Percentiles rank a stretch among this genome's conserved stretches.
Conservation (phyloP, 2,888 invertebrate genomes). For the Apoderus coryli region DNA sequence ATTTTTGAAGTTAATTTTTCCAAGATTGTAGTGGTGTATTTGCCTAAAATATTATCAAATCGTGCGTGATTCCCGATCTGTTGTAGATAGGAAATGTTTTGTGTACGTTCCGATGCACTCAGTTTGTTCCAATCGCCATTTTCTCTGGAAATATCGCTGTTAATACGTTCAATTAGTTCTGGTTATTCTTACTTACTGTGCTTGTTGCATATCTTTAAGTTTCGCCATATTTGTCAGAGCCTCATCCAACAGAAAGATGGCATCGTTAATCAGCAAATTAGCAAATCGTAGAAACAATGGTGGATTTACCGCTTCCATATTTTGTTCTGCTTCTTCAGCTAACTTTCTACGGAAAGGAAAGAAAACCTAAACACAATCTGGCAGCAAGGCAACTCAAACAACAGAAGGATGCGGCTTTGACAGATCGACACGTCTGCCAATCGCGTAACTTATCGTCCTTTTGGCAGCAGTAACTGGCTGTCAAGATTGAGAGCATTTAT, state of each 20-base stretch:
- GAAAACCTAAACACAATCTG: no score
- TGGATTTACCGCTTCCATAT: constrained; percentile 81
- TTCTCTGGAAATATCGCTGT: constrained; percentile 35
- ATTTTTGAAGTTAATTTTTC: constrained; percentile 64
- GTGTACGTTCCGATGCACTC: constrained; percentile 54
- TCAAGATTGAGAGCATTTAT: no score
- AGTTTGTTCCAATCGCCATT: constrained; percentile 61
- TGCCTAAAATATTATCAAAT: constrained; percentile 85
- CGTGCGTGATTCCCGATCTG: constrained; percentile 73
- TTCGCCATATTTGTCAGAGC: constrained; percentile 81
- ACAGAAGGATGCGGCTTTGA: no score
- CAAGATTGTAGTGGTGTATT: constrained; percentile 74
- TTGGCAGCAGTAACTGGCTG: no score
- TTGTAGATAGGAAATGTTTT: constrained; percentile 55
- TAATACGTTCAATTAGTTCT: not conserved
- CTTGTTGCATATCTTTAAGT: constrained; percentile 65
- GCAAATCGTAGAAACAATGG: constrained; percentile 89
- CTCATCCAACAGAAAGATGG: constrained; percentile 88
- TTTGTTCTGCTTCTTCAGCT: constrained; percentile 65
- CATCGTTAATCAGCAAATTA: constrained; percentile 94
- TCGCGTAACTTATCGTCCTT: no score
- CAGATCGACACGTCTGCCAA: no score
- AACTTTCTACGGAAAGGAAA: constrained; percentile 38
- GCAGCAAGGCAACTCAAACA: no score
- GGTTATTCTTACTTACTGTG: constrained; percentile 39